These are phyloP conservation scores for Serrognathus titanus DNA, from an alignment of 2,888 invertebrate species.

Conservation along the genomic window DNA sequence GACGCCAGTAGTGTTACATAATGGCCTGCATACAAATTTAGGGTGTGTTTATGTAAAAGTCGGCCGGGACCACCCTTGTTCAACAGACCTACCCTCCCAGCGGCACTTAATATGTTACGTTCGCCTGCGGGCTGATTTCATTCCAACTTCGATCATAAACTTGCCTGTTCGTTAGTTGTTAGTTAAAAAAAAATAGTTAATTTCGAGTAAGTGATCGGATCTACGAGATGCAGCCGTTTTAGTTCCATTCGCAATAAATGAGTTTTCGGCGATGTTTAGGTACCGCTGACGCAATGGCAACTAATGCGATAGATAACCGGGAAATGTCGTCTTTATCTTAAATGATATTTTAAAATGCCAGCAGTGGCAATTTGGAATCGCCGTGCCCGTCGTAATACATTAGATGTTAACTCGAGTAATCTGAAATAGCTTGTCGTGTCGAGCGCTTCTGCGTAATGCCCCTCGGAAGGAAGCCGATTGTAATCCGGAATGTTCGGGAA, in stretches of 20 bases:
- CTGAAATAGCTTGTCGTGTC: too few relatives aligned
- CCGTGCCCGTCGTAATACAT: background rate
- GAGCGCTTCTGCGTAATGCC: too few relatives aligned
- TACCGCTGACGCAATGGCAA: background rate
- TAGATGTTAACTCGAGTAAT: background rate
- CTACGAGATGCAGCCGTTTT: too few relatives aligned
- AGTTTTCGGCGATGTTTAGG: background rate
- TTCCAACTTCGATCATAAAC: background rate
- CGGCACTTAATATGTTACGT: slow-evolving; percentile 1
- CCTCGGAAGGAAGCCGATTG: too few relatives aligned
- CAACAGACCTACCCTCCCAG: slow-evolving; percentile 12
- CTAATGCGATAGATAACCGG: background rate
- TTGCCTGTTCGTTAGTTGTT: too few relatives aligned
- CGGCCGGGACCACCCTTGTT: slow-evolving; percentile 31
- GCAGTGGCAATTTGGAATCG: slow-evolving; percentile 1
- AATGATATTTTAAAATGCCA: background rate
- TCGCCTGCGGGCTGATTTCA: background rate
- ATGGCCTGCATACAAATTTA: slow-evolving; percentile 27
- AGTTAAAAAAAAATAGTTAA: background rate
- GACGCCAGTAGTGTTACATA: slow-evolving; percentile 29
- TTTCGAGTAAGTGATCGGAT: background rate
- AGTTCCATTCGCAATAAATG: background rate
- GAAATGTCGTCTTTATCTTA: background rate
- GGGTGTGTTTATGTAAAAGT: slow-evolving; percentile 30
- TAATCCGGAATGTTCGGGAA: too few relatives aligned